phyloP scores from a whole-genome alignment of 64 coral and sea anemone genomes.

The Actinia tenebrosa region DNA sequence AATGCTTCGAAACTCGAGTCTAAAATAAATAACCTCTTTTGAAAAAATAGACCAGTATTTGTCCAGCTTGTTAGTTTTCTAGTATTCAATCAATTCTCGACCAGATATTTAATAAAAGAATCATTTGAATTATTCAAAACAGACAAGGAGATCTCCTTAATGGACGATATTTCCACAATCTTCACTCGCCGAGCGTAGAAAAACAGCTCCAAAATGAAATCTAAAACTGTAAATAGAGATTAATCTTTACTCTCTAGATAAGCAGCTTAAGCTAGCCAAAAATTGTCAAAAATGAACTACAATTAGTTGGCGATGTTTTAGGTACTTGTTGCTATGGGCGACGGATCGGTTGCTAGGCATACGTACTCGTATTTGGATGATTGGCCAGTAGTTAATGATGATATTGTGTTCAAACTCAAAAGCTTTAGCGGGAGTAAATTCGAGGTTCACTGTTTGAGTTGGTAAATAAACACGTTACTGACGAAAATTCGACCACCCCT shows the following conservation, averaged over 20 bases:
- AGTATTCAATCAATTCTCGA: constrained; percentile 2
- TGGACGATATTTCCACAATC: not conserved
- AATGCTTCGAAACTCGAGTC: not conserved
- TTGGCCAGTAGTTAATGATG: not conserved
- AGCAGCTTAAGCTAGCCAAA: constrained; percentile 2
- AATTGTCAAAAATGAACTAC: not conserved
- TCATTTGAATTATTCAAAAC: not conserved
- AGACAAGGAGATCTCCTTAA: not conserved
- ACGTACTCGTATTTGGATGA: not conserved
- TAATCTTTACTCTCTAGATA: constrained; percentile 1
- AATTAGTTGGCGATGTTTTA: not conserved
- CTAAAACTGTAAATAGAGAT: not conserved
- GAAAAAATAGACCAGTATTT: not conserved
- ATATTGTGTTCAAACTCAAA: not conserved
- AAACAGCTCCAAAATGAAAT: not conserved
- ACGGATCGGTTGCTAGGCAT: not conserved
- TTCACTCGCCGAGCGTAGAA: not conserved
- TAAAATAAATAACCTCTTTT: not conserved
- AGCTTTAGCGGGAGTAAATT: not conserved
- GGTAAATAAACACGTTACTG: not conserved
- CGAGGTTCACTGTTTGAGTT: not conserved
- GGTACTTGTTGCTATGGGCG: not conserved
- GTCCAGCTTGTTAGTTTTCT: constrained; percentile 2
- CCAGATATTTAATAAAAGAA: not conserved
- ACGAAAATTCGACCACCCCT: not conserved